Conservation (phyloP, 1,140 invertebrate species). For the Danaus plexippus region DNA sequence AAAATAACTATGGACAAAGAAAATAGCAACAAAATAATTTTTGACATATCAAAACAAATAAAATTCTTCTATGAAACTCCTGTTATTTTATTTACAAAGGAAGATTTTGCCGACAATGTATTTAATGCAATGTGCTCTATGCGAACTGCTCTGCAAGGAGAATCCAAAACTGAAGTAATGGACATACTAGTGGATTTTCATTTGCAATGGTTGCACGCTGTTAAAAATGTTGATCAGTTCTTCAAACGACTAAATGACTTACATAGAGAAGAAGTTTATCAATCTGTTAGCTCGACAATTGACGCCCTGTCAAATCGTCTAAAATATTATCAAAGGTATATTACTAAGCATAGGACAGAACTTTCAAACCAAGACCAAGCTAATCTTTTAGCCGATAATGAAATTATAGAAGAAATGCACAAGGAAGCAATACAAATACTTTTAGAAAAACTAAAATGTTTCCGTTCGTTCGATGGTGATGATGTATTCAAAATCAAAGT, state of each 20-base stretch:
- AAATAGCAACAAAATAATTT: constrained; percentile 36
- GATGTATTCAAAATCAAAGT: constrained; percentile 46
- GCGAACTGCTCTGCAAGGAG: constrained; percentile 32
- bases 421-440: constrained; percentile 36
- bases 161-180: constrained; percentile 36
- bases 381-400: constrained; percentile 42
- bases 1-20: constrained; percentile 28
- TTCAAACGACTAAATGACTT: constrained; percentile 34
- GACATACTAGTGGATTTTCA: constrained; percentile 53
- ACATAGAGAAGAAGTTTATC: constrained; percentile 39
- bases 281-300: constrained; percentile 50
- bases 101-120: constrained; percentile 51
- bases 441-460: constrained; percentile 46
- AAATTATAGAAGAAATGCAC: constrained; percentile 64
- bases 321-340: constrained; percentile 51
- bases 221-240: constrained; percentile 53
- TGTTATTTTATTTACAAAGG: constrained; percentile 52
- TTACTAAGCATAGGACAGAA: constrained; percentile 32
- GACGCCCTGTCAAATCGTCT: constrained; percentile 41
- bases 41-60: constrained; percentile 52
- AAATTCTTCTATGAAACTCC: constrained; percentile 57
- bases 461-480: constrained; percentile 33
- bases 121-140: constrained; percentile 51
- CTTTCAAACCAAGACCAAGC: constrained; percentile 40
- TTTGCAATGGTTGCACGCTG: constrained; percentile 50